Conservation (phyloP, 2,888 invertebrate genomes). For the Brachylomia viminalis region DNA sequence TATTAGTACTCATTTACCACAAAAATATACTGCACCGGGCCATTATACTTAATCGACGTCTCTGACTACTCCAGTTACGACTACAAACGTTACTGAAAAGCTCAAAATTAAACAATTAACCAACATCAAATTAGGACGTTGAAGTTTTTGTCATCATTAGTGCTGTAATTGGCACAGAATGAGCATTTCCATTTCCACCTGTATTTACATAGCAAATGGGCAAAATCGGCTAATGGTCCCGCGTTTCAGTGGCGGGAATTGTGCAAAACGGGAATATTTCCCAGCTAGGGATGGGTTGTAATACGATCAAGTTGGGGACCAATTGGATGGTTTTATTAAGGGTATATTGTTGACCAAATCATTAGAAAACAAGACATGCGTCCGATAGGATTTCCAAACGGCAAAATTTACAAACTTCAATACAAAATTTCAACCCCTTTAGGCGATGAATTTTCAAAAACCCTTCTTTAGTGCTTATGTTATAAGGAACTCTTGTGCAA, state of each 20-base stretch:
- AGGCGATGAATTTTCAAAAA: not conserved
- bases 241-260: conserved; percentile 46
- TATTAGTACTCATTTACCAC: not conserved
- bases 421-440: not conserved
- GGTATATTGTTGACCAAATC: not conserved
- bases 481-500: not conserved
- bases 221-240: conserved; percentile 69
- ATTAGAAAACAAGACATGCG: not conserved
- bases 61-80: not conserved
- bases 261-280: conserved; percentile 47
- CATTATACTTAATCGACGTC: not conserved
- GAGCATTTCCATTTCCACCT: conserved; percentile 71
- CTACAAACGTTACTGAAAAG: conserved; percentile 46
- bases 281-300: conserved; percentile 8
- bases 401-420: not conserved
- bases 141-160: conserved; percentile 67
- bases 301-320: conserved; percentile 22
- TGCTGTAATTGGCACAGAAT: conserved; percentile 67
- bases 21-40: not conserved
- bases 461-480: not conserved
- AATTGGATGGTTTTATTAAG: not conserved
- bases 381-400: not conserved
- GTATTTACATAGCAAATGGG: conserved; percentile 72
- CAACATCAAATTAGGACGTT: conserved; percentile 57
- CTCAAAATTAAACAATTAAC: conserved; percentile 56